Conservation (phyloP, 2,113 vertebrate species). For the Elgaria multicarinata region DNA sequence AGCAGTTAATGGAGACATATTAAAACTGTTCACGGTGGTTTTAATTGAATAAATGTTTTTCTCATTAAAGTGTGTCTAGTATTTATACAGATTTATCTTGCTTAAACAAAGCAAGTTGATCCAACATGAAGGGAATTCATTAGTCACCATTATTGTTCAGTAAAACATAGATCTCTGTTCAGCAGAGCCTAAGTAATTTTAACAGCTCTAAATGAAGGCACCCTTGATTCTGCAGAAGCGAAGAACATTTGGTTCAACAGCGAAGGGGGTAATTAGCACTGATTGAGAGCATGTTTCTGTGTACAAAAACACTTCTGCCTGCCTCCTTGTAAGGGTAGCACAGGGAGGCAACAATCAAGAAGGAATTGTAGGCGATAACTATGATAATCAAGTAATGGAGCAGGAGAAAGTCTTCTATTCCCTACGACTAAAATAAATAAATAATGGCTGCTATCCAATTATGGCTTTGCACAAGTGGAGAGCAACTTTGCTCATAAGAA, state of each 20-base stretch:
- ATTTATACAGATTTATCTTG: not conserved
- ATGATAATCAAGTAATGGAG: not conserved
- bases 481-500: too few relatives aligned
- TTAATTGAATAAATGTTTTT: conserved; percentile 14
- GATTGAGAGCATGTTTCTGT: not conserved
- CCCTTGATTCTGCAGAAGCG: not conserved
- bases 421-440: not conserved
- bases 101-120: not conserved
- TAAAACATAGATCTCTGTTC: not conserved
- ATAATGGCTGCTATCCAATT: too few relatives aligned
- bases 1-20: not conserved
- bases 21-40: not conserved
- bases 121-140: not conserved
- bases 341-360: not conserved
- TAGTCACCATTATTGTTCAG: not conserved
- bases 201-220: not conserved
- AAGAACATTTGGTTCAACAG: not conserved
- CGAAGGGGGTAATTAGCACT: not conserved
- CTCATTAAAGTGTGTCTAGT: not conserved
- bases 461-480: too few relatives aligned
- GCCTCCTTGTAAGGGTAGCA: not conserved
- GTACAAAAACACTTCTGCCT: not conserved
- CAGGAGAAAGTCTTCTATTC: too few relatives aligned
- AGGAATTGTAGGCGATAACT: not conserved
- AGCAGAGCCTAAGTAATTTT: not conserved